Conservation (phyloP, 1,140 invertebrate species). For the Bombus pascuorum region DNA sequence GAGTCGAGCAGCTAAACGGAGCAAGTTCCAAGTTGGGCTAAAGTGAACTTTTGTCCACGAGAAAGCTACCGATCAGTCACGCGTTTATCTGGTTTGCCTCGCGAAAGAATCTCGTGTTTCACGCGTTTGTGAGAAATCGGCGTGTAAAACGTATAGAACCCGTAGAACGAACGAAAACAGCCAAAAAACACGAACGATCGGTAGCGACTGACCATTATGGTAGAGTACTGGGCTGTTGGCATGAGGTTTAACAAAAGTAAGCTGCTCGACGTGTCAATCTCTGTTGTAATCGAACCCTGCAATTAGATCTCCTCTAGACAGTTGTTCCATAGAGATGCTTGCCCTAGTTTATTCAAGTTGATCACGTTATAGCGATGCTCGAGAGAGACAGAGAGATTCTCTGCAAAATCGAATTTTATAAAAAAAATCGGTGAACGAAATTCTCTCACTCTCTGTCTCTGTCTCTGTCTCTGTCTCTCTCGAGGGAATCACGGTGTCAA, state of each 20-base stretch:
- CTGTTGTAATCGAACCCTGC: constrained; percentile 61
- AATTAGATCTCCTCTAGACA: constrained; percentile 63
- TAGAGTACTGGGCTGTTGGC: constrained; percentile 65
- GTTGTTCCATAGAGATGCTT: constrained; percentile 60
- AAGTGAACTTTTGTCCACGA: constrained; percentile 20
- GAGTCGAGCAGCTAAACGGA: constrained; percentile 84
- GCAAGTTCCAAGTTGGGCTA: constrained; percentile 35
- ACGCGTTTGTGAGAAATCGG: background rate
- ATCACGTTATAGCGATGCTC: constrained; percentile 11
- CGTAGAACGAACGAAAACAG: background rate
- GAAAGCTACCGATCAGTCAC: constrained; percentile 36
- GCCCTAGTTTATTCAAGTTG: constrained; percentile 57
- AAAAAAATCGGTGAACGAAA: background rate
- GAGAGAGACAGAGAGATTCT: constrained; percentile 14
- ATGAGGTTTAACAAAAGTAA: constrained; percentile 70
- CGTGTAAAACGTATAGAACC: too few relatives aligned
- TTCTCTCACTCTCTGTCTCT: constrained; percentile 16
- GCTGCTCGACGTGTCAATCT: constrained; percentile 74
- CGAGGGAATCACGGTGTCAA: constrained; percentile 15
- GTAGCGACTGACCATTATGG: constrained; percentile 38
- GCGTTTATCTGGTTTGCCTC: background rate
- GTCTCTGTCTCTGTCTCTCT: constrained; percentile 13
- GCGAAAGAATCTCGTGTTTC: background rate
- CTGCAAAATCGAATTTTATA: background rate
- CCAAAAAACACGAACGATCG: constrained; percentile 11